These are phyloP conservation scores for Formica selysi DNA, from an alignment of 1,140 invertebrate genomes.

Conservation along the genomic window DNA sequence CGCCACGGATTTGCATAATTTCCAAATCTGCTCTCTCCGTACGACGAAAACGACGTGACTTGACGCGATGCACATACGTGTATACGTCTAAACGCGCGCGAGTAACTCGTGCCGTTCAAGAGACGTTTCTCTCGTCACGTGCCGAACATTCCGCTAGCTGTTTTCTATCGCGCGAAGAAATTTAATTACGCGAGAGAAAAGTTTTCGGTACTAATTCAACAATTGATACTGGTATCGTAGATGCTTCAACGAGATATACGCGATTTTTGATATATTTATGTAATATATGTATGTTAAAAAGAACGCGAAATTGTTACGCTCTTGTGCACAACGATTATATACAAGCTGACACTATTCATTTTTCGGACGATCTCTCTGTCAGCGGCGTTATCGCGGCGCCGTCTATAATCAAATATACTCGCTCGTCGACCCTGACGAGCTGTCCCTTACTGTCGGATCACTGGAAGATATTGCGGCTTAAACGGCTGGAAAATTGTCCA, in stretches of 20 bases:
- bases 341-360: slow-evolving; percentile 25
- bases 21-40: slow-evolving; percentile 78
- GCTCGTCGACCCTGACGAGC: slow-evolving; percentile 37
- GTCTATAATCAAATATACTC: slow-evolving; percentile 35
- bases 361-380: slow-evolving; percentile 3
- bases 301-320: background rate
- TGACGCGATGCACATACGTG: slow-evolving; percentile 69
- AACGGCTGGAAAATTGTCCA: slow-evolving; percentile 84
- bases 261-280: background rate
- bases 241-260: background rate
- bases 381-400: slow-evolving; percentile 23
- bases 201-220: background rate
- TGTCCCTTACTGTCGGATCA: slow-evolving; percentile 20
- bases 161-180: background rate
- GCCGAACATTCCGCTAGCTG: slow-evolving; percentile 11
- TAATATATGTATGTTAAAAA: background rate
- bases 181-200: background rate
- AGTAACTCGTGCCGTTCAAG: slow-evolving; percentile 1
- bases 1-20: slow-evolving; percentile 83
- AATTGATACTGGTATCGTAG: background rate
- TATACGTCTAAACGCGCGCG: background rate
- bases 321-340: slow-evolving; percentile 3
- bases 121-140: slow-evolving; percentile 43
- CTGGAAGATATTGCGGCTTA: slow-evolving; percentile 78
- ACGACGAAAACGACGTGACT: slow-evolving; percentile 74